These are phyloP conservation scores for Lycaena phlaeas DNA, from an alignment of 2,888 invertebrate genomes.

Conservation along the genomic window DNA sequence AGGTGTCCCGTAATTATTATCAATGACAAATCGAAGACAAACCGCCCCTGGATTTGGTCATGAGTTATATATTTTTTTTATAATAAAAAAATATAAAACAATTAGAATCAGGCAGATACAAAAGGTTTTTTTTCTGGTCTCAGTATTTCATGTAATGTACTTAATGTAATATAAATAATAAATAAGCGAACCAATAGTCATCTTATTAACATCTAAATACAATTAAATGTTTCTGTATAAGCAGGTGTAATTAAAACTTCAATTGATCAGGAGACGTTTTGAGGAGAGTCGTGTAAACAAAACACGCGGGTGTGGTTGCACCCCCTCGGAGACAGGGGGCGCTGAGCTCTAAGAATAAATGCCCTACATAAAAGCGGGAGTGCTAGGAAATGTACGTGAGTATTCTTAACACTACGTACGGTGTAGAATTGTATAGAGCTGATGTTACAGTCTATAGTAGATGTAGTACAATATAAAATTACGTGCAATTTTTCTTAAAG, in stretches of 20 bases:
- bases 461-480: too few relatives aligned
- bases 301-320: slow-evolving; percentile 35
- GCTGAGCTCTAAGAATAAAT: slow-evolving; percentile 62
- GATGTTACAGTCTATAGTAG: slow-evolving; percentile 23
- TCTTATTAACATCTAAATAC: background rate
- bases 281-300: slow-evolving; percentile 33
- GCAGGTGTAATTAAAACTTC: slow-evolving; percentile 16
- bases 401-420: slow-evolving; percentile 60
- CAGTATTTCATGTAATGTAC: too few relatives aligned
- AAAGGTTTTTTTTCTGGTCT: too few relatives aligned
- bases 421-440: slow-evolving; percentile 32
- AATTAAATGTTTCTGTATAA: background rate
- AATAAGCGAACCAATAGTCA: too few relatives aligned
- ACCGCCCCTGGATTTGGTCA: too few relatives aligned
- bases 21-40: too few relatives aligned
- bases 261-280: slow-evolving; percentile 19
- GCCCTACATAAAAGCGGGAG: slow-evolving; percentile 68
- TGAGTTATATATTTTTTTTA: too few relatives aligned
- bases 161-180: too few relatives aligned
- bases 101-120: too few relatives aligned
- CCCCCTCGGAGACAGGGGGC: slow-evolving; percentile 27
- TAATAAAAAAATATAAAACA: too few relatives aligned
- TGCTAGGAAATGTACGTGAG: slow-evolving; percentile 69
- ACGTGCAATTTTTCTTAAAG: too few relatives aligned
- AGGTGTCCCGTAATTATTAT: too few relatives aligned